A percentile compares a stretch with the other conserved stretches of the same genome.
Evolutionary conservation across 2,888 invertebrate species (phyloP).

Genomic region (Drosophila kanekoi): DNA sequence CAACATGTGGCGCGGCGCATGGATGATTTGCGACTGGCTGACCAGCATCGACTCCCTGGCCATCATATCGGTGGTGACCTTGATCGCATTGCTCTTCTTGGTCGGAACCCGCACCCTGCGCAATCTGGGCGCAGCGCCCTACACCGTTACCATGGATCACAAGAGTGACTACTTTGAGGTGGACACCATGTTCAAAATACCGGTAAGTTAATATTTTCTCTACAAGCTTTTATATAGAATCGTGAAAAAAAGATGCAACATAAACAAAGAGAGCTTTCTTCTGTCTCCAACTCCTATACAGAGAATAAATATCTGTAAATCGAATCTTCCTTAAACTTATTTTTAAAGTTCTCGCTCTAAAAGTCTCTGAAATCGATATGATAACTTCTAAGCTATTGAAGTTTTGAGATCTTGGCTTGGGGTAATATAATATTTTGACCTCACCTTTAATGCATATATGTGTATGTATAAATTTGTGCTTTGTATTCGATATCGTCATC

Average conservation of each 20-base stretch:
- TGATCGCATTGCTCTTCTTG: constrained; percentile 89
- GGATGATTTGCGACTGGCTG: constrained; percentile 90
- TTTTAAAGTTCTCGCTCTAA: too few relatives aligned
- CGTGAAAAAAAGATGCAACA: too few relatives aligned
- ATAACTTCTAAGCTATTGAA: too few relatives aligned
- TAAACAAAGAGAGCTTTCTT: too few relatives aligned
- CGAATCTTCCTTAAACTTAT: too few relatives aligned
- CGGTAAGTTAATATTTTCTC: constrained; percentile 87
- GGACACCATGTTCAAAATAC: constrained; percentile 92
- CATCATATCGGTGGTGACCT: constrained; percentile 87
- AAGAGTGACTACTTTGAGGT: constrained; percentile 93
- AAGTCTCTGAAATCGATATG: too few relatives aligned
- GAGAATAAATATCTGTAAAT: too few relatives aligned
- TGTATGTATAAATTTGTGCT: not conserved
- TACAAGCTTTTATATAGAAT: not conserved
- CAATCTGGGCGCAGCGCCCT: constrained; percentile 93
- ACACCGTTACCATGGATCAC: constrained; percentile 91
- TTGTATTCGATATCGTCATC: not conserved
- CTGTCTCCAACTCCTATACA: too few relatives aligned
- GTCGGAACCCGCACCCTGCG: constrained; percentile 89
- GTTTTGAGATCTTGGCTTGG: too few relatives aligned
- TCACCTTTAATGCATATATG: too few relatives aligned
- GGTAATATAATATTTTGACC: too few relatives aligned
- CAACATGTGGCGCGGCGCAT: constrained; percentile 94
- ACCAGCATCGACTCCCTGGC: constrained; percentile 87